Evolutionary conservation across 2,113 vertebrate species (phyloP).

Genomic region (Heterochromis multidens): DNA sequence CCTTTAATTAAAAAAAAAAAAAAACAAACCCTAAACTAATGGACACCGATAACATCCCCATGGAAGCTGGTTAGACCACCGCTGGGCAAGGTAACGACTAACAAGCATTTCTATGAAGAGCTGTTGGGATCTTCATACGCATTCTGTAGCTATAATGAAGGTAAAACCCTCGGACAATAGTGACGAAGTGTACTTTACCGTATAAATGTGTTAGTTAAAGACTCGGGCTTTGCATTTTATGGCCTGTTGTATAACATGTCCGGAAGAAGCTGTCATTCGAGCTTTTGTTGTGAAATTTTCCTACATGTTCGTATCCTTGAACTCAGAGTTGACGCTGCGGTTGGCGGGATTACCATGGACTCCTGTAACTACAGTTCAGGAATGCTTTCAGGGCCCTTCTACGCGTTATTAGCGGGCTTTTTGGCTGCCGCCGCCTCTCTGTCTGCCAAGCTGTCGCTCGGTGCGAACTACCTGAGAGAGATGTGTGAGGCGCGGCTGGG

Average conservation of each 20-base stretch:
- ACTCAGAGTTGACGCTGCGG: accelerated
- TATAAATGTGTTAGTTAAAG: not conserved
- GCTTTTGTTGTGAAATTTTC: not conserved
- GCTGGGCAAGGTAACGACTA: not conserved
- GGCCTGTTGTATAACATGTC: not conserved
- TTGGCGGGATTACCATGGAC: not conserved
- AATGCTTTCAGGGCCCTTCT: slow-evolving; percentile 62
- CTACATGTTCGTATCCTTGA: too few relatives aligned
- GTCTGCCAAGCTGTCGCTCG: slow-evolving; percentile 83
- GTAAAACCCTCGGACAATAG: not conserved
- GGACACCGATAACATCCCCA: not conserved
- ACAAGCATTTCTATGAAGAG: not conserved
- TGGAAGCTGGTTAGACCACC: not conserved
- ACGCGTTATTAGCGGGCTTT: slow-evolving; percentile 77
- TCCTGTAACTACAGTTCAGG: not conserved
- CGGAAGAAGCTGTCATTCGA: not conserved
- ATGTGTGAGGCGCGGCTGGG: slow-evolving; percentile 59
- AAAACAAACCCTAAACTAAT: not conserved
- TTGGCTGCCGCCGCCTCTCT: slow-evolving; percentile 80
- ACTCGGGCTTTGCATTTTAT: not conserved
- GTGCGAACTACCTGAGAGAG: slow-evolving; percentile 60
- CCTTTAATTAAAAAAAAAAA: too few relatives aligned
- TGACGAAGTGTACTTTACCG: not conserved
- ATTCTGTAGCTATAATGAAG: not conserved
- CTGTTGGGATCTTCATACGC: not conserved